These are phyloP conservation scores for Teleiodes luculella DNA, from an alignment of 2,888 invertebrate species.

Conservation along the genomic window DNA sequence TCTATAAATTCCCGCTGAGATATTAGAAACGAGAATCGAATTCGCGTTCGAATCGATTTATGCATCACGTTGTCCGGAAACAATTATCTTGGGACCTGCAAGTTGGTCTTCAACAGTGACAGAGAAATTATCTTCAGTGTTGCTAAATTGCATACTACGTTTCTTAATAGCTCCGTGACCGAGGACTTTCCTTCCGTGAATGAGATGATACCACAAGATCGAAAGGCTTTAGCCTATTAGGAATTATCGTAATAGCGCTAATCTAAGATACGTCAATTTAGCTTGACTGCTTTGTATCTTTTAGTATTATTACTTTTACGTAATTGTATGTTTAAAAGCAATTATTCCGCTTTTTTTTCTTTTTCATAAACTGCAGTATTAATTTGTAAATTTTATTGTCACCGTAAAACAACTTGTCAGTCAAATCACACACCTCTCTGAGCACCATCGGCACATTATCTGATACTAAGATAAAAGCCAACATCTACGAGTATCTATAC, in stretches of 20 bases:
- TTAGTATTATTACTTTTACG: background rate
- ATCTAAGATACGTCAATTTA: constrained; percentile 4
- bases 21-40: constrained; percentile 48
- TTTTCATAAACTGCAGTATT: too few species aligned
- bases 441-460: too few species aligned
- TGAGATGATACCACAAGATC: constrained; percentile 25
- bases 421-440: too few species aligned
- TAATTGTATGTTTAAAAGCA: too few species aligned
- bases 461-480: background rate
- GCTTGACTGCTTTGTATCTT: background rate
- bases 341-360: too few species aligned
- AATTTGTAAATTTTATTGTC: background rate
- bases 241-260: constrained; percentile 5
- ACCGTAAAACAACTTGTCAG: constrained; percentile 5
- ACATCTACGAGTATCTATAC: too few species aligned
- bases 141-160: constrained; percentile 43
- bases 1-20: constrained; percentile 46
- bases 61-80: constrained; percentile 57
- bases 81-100: constrained; percentile 39
- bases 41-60: constrained; percentile 56
- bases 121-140: constrained; percentile 49
- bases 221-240: constrained; percentile 7
- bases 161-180: constrained; percentile 47
- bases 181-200: constrained; percentile 47
- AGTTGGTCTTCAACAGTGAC: constrained; percentile 43